Conservation (phyloP, 1,140 invertebrate species). For the Megalonaias nervosa region DNA sequence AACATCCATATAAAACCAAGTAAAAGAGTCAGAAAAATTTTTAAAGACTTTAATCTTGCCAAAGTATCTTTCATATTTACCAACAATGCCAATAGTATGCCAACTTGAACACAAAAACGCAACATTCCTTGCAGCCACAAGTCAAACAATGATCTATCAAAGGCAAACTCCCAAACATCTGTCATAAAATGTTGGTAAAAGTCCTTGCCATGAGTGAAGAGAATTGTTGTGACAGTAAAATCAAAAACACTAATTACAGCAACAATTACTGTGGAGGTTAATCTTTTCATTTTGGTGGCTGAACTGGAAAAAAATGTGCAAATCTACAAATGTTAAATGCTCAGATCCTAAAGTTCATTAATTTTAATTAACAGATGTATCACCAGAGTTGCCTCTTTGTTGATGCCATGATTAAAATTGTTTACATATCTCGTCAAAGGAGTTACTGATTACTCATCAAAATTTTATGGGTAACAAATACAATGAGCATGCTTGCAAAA, state of each 20-base stretch:
- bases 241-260: conserved; percentile 5
- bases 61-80: conserved; percentile 2
- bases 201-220: conserved; percentile 24
- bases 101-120: conserved; percentile 16
- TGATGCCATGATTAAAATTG: too few species aligned
- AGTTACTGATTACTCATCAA: too few species aligned
- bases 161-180: conserved; percentile 7
- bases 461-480: too few species aligned
- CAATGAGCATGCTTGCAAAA: too few species aligned
- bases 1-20: conserved; percentile 16
- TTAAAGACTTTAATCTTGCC: conserved; percentile 6
- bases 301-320: too few species aligned
- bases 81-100: conserved; percentile 19
- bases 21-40: not conserved
- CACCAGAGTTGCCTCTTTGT: too few species aligned
- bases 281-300: too few species aligned
- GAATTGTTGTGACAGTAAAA: conserved; percentile 25
- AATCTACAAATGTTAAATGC: too few species aligned
- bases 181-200: conserved; percentile 21
- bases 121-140: conserved; percentile 21
- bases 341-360: too few species aligned
- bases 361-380: too few species aligned
- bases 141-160: conserved; percentile 32
- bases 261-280: too few species aligned
- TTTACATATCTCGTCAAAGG: too few species aligned